phyloP scores from a whole-genome alignment of 2,888 invertebrate genomes.

The Apocheima hispidaria region DNA sequence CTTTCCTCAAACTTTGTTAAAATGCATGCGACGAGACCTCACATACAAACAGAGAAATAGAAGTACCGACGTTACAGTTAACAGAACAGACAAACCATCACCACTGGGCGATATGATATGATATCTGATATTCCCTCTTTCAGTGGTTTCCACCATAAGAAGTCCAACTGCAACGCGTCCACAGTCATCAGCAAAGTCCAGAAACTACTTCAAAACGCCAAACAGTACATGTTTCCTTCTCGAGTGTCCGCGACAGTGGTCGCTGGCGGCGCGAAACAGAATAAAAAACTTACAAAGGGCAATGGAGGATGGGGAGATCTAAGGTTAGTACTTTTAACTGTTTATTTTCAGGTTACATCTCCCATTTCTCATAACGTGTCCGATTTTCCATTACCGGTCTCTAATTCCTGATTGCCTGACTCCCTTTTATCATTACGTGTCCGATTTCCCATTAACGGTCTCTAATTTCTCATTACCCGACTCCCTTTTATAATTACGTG shows the following conservation, averaged over 20 bases:
- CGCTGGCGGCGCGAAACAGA: constrained; percentile 93
- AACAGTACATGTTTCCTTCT: constrained; percentile 89
- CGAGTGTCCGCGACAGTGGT: constrained; percentile 90
- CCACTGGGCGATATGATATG: neutral
- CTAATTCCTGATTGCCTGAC: no score
- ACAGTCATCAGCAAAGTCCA: constrained; percentile 94
- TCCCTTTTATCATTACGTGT: no score
- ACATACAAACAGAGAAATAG: no score
- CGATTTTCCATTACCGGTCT: no score
- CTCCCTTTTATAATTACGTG: no score
- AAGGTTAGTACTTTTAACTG: neutral
- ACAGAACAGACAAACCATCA: no score
- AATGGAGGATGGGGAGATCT: constrained; percentile 97
- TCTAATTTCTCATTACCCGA: no score
- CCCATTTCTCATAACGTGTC: no score
- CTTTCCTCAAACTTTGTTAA: no score
- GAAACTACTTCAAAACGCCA: constrained; percentile 90
- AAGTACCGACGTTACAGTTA: no score
- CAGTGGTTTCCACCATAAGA: constrained; percentile 98
- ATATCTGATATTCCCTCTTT: constrained; percentile 3
- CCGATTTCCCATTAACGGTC: no score
- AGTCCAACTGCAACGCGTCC: constrained; percentile 95
- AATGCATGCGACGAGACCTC: no score
- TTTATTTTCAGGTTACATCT: neutral
- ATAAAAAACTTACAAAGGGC: constrained; percentile 92